Base-by-base conservation (phyloP, 2,797 vertebrate genomes). In the Sardinella longiceps region DNA sequence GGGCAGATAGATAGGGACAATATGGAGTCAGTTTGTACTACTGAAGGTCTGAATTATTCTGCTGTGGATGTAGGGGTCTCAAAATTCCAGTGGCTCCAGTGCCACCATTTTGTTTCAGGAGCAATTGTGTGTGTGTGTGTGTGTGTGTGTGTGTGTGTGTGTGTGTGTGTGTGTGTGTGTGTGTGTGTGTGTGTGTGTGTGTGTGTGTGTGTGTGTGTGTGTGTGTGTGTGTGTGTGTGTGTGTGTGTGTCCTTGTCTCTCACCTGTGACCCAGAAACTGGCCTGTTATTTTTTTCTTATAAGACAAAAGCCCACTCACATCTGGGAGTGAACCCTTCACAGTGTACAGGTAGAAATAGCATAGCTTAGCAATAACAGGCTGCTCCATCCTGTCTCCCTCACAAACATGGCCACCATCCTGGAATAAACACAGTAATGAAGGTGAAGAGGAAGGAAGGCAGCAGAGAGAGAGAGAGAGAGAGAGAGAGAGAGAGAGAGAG, bases 401-500 rank as follows among this genome's bases (percentile, higher is more conserved):
- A 66, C 25, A 30, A 51, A 51, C 50, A 66, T 66, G 60, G 60
- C 60, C 28, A 10, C 60, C 60, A 14, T 14, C 7, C 28, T 10
- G 48, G 5, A n/a, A 7, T 12, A 5, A 18, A 10, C 80, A 37
- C 14, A 30, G 25, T 12, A 46, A 33, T 18, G 20, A 33, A 84
- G 86, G 14, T 10, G 39, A 0, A 77, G 33, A 77, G 86, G 82
- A 84, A 84, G 20, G 39, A 25, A 37, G 28, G 60, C 45, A 11
- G 1, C 18, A 15, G 33, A 15, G 15, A 81, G 23, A 83, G 83
- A 18, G 80, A 86, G 84, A 33, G 39, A 82, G 82, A 84, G n/a
- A 60, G 23, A 60, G 7, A 60, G 23, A 60, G 23, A 25, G 23
- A 25, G 56, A n/a, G 56, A 60, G 11, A 70, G 63, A 37, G 2